Evolutionary conservation across 2,888 invertebrate species (phyloP).

Genomic region (Maniola hyperantus): DNA sequence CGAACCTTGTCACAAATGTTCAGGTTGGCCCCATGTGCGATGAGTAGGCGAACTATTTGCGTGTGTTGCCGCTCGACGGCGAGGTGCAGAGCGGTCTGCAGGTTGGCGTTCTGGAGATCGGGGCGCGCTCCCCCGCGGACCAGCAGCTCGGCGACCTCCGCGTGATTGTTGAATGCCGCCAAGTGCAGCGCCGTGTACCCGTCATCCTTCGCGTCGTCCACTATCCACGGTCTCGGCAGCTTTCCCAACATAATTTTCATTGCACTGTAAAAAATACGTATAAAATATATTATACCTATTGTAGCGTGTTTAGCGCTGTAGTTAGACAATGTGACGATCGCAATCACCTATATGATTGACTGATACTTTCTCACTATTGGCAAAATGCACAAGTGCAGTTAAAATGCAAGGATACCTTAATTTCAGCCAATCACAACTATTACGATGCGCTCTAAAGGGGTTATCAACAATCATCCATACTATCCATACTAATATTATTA

Average conservation of each 20-base stretch:
- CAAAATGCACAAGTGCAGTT: background rate
- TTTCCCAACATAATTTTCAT: constrained; percentile 97
- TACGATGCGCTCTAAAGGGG: too few species aligned
- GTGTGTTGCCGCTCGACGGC: constrained; percentile 98
- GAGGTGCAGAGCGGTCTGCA: constrained; percentile 95
- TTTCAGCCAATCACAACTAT: too few species aligned
- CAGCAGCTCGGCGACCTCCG: constrained; percentile 96
- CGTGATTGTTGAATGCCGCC: constrained; percentile 98
- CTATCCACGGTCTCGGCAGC: constrained; percentile 97
- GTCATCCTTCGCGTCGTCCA: constrained; percentile 99
- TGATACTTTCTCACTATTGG: too few species aligned
- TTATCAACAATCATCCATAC: too few species aligned
- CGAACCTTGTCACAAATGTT: constrained; percentile 96
- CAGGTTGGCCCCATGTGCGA: constrained; percentile 95
- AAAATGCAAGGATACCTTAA: too few species aligned
- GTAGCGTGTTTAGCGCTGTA: too few species aligned
- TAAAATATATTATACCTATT: background rate
- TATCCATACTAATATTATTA: too few species aligned
- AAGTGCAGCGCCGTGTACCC: constrained; percentile 98
- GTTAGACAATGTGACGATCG: too few species aligned
- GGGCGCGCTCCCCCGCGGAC: constrained; percentile 96
- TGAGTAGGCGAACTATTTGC: constrained; percentile 97
- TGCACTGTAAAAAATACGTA: constrained; percentile 85
- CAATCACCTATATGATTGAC: too few species aligned
- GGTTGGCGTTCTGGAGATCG: constrained; percentile 97